phyloP scores from a whole-genome alignment of 2,797 vertebrate species.

The Coranthus polyacanthus region DNA sequence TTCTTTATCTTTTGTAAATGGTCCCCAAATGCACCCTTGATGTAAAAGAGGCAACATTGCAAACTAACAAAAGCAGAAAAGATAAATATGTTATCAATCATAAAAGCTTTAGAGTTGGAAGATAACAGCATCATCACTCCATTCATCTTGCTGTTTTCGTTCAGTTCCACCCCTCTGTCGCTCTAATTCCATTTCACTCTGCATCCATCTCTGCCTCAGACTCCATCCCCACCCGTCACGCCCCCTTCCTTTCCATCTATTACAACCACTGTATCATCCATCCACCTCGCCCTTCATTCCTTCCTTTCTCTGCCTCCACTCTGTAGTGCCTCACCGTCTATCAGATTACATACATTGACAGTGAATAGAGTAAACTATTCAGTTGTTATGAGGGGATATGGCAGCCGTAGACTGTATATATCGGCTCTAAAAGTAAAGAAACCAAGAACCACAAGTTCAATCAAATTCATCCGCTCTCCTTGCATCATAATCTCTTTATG shows the following conservation, averaged over 20 bases:
- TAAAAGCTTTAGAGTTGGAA: conserved; percentile 29
- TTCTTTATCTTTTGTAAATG: too few relatives aligned
- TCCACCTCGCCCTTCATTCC: conserved; percentile 13
- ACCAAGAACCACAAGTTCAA: too few relatives aligned
- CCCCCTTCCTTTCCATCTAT: conserved; percentile 8
- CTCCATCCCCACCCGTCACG: background rate
- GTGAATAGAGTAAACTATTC: background rate
- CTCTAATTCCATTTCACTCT: conserved; percentile 41
- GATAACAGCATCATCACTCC: conserved; percentile 42
- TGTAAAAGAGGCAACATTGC: background rate
- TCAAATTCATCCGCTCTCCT: too few relatives aligned
- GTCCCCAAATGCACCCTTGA: too few relatives aligned
- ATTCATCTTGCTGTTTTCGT: conserved; percentile 31
- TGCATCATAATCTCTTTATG: too few relatives aligned
- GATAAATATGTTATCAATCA: conserved; percentile 41
- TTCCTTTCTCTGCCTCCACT: conserved; percentile 1
- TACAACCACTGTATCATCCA: conserved; percentile 16
- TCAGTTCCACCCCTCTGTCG: conserved; percentile 10
- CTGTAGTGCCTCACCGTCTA: background rate
- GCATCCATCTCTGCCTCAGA: conserved; percentile 35
- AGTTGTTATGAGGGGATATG: too few relatives aligned
- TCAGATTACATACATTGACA: background rate
- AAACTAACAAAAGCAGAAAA: conserved; percentile 7
- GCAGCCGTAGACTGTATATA: too few relatives aligned
- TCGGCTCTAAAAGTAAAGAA: too few relatives aligned